These are phyloP conservation scores for Hoplodrina ambigua DNA, from an alignment of 2,888 invertebrate species.

Conservation along the genomic window DNA sequence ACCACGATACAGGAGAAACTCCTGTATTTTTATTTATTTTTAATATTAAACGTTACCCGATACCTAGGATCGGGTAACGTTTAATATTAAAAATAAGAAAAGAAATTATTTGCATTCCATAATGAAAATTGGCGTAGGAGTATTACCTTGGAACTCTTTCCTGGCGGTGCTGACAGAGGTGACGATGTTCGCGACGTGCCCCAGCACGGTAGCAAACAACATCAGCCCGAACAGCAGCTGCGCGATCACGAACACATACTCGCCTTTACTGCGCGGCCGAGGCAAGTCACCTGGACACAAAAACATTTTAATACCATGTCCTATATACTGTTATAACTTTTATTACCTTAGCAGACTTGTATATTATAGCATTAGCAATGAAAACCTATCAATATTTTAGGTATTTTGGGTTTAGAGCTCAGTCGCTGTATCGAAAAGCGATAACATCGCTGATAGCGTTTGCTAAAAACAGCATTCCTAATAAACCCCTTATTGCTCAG, in stretches of 20 bases:
- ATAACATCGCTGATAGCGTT: no score
- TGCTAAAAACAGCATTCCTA: neutral
- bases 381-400: no score
- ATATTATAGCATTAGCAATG: neutral
- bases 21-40: no score
- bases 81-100: neutral
- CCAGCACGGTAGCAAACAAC: conserved; percentile 98
- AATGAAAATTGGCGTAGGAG: neutral
- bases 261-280: conserved; percentile 97
- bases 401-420: no score
- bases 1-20: no score
- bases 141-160: conserved; percentile 99
- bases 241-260: conserved; percentile 98
- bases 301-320: neutral
- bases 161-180: conserved; percentile 99
- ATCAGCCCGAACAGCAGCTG: conserved; percentile 98
- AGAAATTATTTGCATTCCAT: neutral
- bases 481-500: neutral
- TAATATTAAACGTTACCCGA: no score
- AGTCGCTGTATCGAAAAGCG: no score
- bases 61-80: no score
- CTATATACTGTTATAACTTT: no score
- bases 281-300: conserved; percentile 93
- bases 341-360: neutral
- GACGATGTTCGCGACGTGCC: conserved; percentile 99